phyloP scores from a whole-genome alignment of 1,140 invertebrate genomes.

The Maconellicoccus hirsutus region DNA sequence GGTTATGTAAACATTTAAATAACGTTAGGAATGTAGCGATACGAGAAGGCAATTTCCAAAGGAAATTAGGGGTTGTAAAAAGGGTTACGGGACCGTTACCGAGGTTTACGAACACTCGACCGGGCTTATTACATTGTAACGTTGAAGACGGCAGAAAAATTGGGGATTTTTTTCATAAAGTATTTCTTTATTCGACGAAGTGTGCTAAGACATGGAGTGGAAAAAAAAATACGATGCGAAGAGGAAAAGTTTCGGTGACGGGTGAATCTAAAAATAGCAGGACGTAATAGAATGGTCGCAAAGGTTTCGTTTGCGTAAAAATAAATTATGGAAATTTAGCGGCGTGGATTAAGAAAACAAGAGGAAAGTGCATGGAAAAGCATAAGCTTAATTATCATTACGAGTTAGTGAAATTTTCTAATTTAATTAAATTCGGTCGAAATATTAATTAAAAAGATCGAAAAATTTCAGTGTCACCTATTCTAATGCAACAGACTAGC shows the following conservation, averaged over 20 bases:
- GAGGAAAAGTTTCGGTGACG: too few relatives aligned
- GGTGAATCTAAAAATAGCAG: neutral
- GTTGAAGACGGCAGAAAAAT: neutral
- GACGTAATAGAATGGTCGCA: neutral
- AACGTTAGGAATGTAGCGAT: neutral
- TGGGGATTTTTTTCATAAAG: neutral
- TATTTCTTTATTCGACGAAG: neutral
- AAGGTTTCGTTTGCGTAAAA: neutral
- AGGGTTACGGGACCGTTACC: neutral
- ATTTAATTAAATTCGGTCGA: neutral
- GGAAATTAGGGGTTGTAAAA: neutral
- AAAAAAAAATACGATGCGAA: too few relatives aligned
- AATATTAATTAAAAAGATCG: neutral
- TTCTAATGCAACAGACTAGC: neutral
- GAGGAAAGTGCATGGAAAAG: neutral
- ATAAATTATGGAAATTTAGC: constrained; percentile 6
- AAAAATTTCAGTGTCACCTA: neutral
- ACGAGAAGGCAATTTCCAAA: neutral
- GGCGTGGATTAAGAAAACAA: neutral
- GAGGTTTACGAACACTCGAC: neutral
- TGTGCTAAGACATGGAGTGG: too few relatives aligned
- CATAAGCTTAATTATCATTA: neutral
- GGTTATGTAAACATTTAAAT: neutral
- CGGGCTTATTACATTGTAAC: neutral
- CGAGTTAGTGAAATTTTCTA: neutral